phyloP scores from a whole-genome alignment of 2,888 invertebrate genomes.

The Acleris laterana region DNA sequence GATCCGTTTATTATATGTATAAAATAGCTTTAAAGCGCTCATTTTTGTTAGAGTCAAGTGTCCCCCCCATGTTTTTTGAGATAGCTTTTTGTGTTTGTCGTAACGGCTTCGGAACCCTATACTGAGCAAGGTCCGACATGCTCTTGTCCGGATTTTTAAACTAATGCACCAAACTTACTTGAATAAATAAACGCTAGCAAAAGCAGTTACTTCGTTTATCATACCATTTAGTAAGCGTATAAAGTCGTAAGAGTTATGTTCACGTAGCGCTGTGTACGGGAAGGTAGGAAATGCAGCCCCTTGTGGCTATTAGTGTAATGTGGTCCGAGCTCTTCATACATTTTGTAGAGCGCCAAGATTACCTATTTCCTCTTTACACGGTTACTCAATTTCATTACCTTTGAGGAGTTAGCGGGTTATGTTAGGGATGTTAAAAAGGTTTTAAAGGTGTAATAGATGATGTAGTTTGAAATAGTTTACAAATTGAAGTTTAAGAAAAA shows the following conservation, averaged over 20 bases:
- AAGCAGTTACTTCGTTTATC: not conserved
- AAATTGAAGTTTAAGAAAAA: too few relatives aligned
- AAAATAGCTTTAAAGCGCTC: too few relatives aligned
- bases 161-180: not conserved
- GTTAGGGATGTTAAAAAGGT: not conserved
- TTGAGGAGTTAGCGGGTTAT: not conserved
- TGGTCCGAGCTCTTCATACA: constrained; percentile 31
- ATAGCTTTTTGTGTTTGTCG: too few relatives aligned
- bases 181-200: not conserved
- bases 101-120: too few relatives aligned
- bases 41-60: too few relatives aligned
- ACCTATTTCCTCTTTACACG: constrained; percentile 22
- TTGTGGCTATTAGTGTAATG: constrained; percentile 33
- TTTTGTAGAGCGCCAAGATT: constrained; percentile 24
- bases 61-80: too few relatives aligned
- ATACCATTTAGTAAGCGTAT: not conserved
- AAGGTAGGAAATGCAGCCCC: constrained; percentile 15
- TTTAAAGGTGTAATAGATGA: not conserved
- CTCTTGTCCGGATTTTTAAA: too few relatives aligned
- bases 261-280: not conserved
- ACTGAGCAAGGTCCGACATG: too few relatives aligned
- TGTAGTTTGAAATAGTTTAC: too few relatives aligned
- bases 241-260: not conserved
- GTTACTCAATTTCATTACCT: constrained; percentile 1
- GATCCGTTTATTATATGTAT: too few relatives aligned